Percentiles rank a stretch among this genome's conserved stretches.
Evolutionary conservation across 2,797 vertebrate species (phyloP).

Genomic region (Danio kyathit): DNA sequence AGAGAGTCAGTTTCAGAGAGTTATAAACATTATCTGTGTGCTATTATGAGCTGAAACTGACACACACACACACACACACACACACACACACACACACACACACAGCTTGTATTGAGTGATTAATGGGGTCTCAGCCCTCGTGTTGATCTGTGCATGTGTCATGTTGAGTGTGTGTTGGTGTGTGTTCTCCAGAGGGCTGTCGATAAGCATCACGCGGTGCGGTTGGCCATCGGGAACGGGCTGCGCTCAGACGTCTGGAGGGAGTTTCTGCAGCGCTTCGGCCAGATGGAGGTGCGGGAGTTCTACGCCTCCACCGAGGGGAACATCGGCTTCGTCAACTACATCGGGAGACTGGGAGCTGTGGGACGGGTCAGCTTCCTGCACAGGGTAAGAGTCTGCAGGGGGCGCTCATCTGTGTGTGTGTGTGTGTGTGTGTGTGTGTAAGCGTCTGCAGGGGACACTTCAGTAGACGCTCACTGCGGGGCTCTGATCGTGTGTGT

Average conservation of each 20-base stretch:
- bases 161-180: background rate
- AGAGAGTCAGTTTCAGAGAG: too few relatives aligned
- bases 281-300: constrained; percentile 82
- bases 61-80: too few relatives aligned
- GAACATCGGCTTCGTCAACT: constrained; percentile 88
- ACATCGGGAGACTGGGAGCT: constrained; percentile 85
- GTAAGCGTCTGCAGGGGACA: too few relatives aligned
- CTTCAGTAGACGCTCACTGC: background rate
- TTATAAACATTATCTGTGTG: too few relatives aligned
- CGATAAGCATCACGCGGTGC: constrained; percentile 85
- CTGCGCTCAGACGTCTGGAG: constrained; percentile 87
- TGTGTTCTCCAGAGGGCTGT: constrained; percentile 77
- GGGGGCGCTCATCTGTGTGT: too few relatives aligned
- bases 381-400: constrained; percentile 53
- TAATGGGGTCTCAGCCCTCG: too few relatives aligned
- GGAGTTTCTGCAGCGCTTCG: constrained; percentile 86
- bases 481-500: background rate
- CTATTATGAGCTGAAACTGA: too few relatives aligned
- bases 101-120: too few relatives aligned
- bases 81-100: too few relatives aligned
- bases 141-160: background rate
- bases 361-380: constrained; percentile 83
- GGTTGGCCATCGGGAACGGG: constrained; percentile 87
- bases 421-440: too few relatives aligned
- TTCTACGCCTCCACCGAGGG: constrained; percentile 91